Base-by-base conservation (phyloP, 2,888 invertebrate genomes). In the Melitaea athalia region DNA sequence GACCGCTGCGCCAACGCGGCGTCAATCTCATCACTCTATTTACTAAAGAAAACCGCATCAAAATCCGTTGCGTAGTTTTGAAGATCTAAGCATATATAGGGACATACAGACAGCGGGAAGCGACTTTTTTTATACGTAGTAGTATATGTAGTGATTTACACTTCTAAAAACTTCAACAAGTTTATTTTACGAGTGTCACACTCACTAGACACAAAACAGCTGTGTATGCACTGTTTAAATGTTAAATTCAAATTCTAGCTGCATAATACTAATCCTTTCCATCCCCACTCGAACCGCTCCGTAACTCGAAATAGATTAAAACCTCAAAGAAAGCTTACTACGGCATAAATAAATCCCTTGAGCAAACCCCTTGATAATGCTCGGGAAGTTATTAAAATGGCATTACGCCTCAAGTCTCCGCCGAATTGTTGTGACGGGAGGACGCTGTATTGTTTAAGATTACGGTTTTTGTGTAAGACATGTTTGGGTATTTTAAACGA, bases 311-410 rank as follows among this genome's bases (percentile, higher is more conserved):
- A 59, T 8, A 59, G 50, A 59, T 65, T 65, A 65, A 65, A 52
- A 59, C 52, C 59, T 65, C 15, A 38, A 65, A 60, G 65, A 59
- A 50, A 43, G 65, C 65, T 65, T 65, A 65, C 49, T 38, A 49
- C 14, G 50, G 52, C n/a, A 59, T 65, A 52, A 65, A 65, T 59
- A 65, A 50, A 59, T 59, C 31, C 31, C 24, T 45, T 31, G 43
- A 15, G 43, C 43, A 52, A 65, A 59, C 52, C 59, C 31, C 59
- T 24, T 42, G 50, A 60, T 65, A 59, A 59, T 50, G 49, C 42
- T 59, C 38, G 49, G n/a, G 42, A 47, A 57, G 57, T 57, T 57
- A 57, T 64, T 64, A 64, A 57, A 64, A 57, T 57, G 64, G 64
- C 57, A 64, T 64, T 64, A 64, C 57, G 64, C 50, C 55, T 50